phyloP scores from a whole-genome alignment of 2,113 vertebrate genomes.

The Pycnonotus jocosus region DNA sequence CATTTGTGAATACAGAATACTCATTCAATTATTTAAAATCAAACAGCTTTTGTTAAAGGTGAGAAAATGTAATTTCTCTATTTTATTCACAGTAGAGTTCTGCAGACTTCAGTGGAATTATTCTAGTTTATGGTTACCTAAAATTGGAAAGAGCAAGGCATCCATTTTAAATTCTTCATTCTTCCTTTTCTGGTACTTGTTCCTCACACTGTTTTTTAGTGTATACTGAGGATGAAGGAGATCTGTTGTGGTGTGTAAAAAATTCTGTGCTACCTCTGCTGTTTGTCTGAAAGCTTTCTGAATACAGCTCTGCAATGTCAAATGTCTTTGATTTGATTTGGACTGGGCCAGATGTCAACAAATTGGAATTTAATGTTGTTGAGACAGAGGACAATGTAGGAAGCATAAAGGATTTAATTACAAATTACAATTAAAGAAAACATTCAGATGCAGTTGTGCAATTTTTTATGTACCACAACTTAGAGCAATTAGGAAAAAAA shows the following conservation, averaged over 20 bases:
- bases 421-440: slow-evolving; percentile 62
- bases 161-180: not conserved
- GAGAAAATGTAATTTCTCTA: not conserved
- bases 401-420: slow-evolving; percentile 58
- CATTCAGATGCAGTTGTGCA: slow-evolving; percentile 30
- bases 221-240: not conserved
- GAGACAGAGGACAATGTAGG: slow-evolving; percentile 58
- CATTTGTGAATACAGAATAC: not conserved
- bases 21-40: not conserved
- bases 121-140: not conserved
- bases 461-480: slow-evolving; percentile 19
- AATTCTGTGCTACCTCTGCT: slow-evolving; percentile 18
- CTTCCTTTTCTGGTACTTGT: not conserved
- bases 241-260: not conserved
- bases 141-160: not conserved
- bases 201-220: not conserved
- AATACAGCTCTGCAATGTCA: slow-evolving; percentile 41
- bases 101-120: not conserved
- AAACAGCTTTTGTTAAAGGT: not conserved
- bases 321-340: slow-evolving; percentile 66
- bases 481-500: not conserved
- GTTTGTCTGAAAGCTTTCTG: slow-evolving; percentile 10
- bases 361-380: slow-evolving; percentile 64
- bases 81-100: not conserved
- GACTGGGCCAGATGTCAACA: slow-evolving; percentile 58